Evolutionary conservation across 2,888 invertebrate genomes (phyloP).

Genomic region (Trimorus sp.): DNA sequence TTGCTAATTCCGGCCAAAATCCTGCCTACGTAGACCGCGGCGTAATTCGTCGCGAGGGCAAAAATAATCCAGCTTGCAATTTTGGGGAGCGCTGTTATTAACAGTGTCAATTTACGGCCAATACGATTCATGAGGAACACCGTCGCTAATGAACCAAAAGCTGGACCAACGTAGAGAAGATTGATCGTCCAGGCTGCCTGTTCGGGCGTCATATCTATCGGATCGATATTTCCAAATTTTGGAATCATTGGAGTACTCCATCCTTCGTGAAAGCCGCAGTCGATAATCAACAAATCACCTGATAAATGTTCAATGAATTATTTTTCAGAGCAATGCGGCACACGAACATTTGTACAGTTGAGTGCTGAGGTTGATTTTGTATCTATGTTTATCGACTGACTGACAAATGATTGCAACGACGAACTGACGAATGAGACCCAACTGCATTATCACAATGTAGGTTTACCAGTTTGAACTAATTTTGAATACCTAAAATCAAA

Average conservation of each 20-base stretch:
- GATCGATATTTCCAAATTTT: conserved; percentile 75
- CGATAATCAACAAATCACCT: conserved; percentile 79
- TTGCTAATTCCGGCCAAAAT: conserved; percentile 54
- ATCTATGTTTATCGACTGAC: conserved; percentile 59
- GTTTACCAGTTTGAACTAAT: not conserved
- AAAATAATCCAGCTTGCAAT: conserved; percentile 51
- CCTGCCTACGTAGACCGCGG: conserved; percentile 25
- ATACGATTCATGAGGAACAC: conserved; percentile 60
- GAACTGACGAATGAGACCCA: conserved; percentile 76
- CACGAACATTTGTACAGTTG: no score
- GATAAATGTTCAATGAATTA: not conserved
- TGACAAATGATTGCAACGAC: conserved; percentile 78
- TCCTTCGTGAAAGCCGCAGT: conserved; percentile 79
- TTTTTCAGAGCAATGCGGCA: no score
- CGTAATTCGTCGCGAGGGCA: conserved; percentile 36
- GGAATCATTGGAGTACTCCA: conserved; percentile 79
- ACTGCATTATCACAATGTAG: conserved; percentile 70
- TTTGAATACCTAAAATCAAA: not conserved
- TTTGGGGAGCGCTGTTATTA: conserved; percentile 48
- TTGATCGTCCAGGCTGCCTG: conserved; percentile 44
- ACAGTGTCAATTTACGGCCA: conserved; percentile 54
- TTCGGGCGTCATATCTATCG: conserved; percentile 54
- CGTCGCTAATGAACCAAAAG: conserved; percentile 48
- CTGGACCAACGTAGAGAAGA: conserved; percentile 58
- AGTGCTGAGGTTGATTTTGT: no score